Evolutionary conservation across 2,113 vertebrate species (phyloP).

Genomic region (Corythornis cristatus): DNA sequence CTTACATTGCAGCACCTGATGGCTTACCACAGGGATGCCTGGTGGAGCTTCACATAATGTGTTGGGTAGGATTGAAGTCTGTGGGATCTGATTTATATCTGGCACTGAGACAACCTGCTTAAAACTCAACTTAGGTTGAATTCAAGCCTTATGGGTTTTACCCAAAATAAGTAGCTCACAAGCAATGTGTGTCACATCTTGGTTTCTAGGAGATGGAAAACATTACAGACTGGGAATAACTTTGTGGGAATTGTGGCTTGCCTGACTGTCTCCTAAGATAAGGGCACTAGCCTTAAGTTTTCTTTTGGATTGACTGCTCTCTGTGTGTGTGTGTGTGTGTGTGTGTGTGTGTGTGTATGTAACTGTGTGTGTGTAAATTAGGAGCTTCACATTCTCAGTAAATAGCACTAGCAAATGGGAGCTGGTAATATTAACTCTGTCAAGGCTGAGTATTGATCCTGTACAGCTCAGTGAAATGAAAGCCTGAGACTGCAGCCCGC

Average conservation of each 20-base stretch:
- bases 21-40: background rate
- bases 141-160: constrained; percentile 20
- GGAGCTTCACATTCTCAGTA: constrained; percentile 54
- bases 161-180: constrained; percentile 35
- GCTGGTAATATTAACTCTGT: constrained; percentile 68
- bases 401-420: constrained; percentile 66
- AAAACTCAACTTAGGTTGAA: background rate
- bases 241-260: constrained; percentile 44
- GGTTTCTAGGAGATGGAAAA: constrained; percentile 54
- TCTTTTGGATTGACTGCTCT: constrained; percentile 38
- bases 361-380: constrained; percentile 44
- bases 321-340: background rate
- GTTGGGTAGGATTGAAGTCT: background rate
- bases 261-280: constrained; percentile 46
- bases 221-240: constrained; percentile 25
- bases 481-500: constrained; percentile 36
- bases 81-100: background rate
- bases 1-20: background rate
- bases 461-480: constrained; percentile 40
- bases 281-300: constrained; percentile 39
- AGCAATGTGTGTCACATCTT: constrained; percentile 1
- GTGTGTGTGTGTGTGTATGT: background rate
- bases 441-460: constrained; percentile 65
- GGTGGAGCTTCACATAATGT: background rate
- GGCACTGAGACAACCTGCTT: background rate